Evolutionary conservation across 2,113 vertebrate genomes (phyloP).

Genomic region (Rhinoptilus africanus): DNA sequence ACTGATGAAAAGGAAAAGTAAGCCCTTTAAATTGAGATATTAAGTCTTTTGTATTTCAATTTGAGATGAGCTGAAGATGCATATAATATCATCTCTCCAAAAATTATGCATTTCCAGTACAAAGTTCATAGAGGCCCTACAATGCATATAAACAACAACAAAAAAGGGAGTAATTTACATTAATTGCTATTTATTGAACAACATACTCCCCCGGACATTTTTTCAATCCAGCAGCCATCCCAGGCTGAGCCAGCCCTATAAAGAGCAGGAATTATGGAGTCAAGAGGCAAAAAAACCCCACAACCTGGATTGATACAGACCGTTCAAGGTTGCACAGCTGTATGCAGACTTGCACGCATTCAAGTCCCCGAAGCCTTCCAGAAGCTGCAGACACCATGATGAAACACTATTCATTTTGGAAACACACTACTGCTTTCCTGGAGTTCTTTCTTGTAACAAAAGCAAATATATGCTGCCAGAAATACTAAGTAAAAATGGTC

Average conservation of each 20-base stretch:
- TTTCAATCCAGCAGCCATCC: neutral
- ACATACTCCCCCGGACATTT: neutral
- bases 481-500: slow-evolving; percentile 24
- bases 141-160: neutral
- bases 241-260: neutral
- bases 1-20: slow-evolving; percentile 25
- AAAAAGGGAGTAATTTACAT: neutral
- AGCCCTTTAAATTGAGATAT: slow-evolving; percentile 16
- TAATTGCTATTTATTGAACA: neutral
- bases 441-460: slow-evolving; percentile 45
- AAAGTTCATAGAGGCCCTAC: neutral
- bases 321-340: neutral
- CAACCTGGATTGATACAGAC: neutral
- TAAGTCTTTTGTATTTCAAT: slow-evolving; percentile 17
- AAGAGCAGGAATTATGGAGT: neutral
- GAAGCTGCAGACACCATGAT: slow-evolving; percentile 32
- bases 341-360: neutral
- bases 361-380: slow-evolving; percentile 2
- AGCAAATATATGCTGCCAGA: slow-evolving; percentile 24
- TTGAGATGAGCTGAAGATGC: neutral
- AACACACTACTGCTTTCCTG: slow-evolving; percentile 14
- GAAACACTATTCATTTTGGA: slow-evolving; percentile 54
- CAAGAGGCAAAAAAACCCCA: neutral
- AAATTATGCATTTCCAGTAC: neutral
- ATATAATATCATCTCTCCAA: slow-evolving; percentile 20